Percentiles rank a stretch among this genome's conserved stretches.
Conservation (phyloP, 2,888 invertebrate genomes). For the Hedychridium roseum region DNA sequence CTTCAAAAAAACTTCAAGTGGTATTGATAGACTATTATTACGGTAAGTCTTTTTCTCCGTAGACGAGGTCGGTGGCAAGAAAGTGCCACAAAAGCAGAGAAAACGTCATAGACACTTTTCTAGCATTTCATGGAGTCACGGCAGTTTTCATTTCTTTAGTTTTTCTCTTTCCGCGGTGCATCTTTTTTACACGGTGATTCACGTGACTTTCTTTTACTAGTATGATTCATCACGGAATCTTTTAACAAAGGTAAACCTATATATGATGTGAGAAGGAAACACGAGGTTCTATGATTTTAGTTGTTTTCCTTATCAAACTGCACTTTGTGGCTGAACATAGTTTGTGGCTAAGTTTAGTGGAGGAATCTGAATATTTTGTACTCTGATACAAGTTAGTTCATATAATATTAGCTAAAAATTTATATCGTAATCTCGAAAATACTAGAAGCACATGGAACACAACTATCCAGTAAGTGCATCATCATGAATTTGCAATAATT, state of each 20-base stretch:
- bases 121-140: slow-evolving; percentile 11
- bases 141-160: not conserved
- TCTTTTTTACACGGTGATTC: not conserved
- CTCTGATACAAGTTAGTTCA: no score
- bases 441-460: no score
- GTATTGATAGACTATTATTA: slow-evolving; percentile 16
- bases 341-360: no score
- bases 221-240: slow-evolving; percentile 3
- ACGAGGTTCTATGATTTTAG: no score
- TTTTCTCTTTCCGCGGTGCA: not conserved
- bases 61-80: not conserved
- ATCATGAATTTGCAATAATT: no score
- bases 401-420: no score
- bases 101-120: slow-evolving; percentile 11
- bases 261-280: not conserved
- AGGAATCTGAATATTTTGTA: no score
- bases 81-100: not conserved
- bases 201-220: not conserved
- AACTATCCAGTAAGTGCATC: no score
- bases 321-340: no score
- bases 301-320: no score
- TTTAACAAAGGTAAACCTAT: not conserved
- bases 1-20: slow-evolving; percentile 16
- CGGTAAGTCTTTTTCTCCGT: slow-evolving; percentile 19
- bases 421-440: not conserved